These are phyloP conservation scores for Idaea aversata DNA, from an alignment of 2,888 invertebrate species.

Conservation along the genomic window DNA sequence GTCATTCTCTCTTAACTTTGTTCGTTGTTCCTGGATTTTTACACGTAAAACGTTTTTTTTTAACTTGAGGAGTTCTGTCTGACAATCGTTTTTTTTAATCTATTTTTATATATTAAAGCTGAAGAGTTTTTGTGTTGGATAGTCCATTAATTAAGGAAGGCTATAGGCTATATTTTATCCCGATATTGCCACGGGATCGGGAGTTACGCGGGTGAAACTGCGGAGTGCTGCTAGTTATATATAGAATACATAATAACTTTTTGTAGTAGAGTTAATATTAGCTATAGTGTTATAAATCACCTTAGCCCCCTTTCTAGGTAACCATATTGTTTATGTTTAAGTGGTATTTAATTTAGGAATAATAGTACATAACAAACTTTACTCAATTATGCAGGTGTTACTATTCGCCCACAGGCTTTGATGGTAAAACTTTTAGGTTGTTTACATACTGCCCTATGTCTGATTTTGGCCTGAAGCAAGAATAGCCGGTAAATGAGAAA, in stretches of 20 bases:
- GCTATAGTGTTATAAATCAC: too few relatives aligned
- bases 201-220: too few relatives aligned
- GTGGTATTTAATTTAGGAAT: slow-evolving; percentile 4
- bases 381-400: slow-evolving; percentile 27
- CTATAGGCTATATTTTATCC: too few relatives aligned
- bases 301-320: too few relatives aligned
- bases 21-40: not conserved
- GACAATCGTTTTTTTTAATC: too few relatives aligned
- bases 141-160: too few relatives aligned
- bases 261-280: too few relatives aligned
- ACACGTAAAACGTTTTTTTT: not conserved
- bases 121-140: too few relatives aligned
- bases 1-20: not conserved
- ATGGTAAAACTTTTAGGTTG: slow-evolving; percentile 31
- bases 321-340: not conserved
- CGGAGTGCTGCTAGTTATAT: too few relatives aligned
- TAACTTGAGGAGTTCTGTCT: not conserved
- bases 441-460: slow-evolving; percentile 20
- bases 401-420: slow-evolving; percentile 20
- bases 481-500: slow-evolving; percentile 16
- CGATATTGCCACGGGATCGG: too few relatives aligned
- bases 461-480: slow-evolving; percentile 9
- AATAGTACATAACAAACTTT: slow-evolving; percentile 6
- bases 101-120: too few relatives aligned
- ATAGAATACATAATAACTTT: too few relatives aligned